phyloP scores from a whole-genome alignment of 2,113 vertebrate genomes.

The Limanda limanda region DNA sequence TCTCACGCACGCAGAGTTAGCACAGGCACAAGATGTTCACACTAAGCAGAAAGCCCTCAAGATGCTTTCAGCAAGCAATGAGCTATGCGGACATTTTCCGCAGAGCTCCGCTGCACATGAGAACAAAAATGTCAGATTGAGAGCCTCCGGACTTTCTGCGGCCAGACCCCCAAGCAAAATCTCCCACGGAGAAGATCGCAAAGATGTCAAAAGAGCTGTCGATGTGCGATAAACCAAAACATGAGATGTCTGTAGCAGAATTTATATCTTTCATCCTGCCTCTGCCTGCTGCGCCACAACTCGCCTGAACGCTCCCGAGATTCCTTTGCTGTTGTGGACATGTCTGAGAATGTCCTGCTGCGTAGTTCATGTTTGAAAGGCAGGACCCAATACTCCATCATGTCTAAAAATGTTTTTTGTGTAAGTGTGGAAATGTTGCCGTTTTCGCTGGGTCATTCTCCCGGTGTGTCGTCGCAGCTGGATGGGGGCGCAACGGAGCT shows the following conservation, averaged over 20 bases:
- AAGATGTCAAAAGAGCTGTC: too few species aligned
- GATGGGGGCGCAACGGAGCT: neutral
- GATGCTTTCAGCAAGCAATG: too few species aligned
- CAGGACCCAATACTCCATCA: neutral
- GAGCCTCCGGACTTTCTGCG: too few species aligned
- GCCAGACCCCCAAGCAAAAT: too few species aligned
- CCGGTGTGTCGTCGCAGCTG: constrained; percentile 37
- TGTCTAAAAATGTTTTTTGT: neutral
- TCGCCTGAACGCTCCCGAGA: neutral
- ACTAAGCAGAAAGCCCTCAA: neutral
- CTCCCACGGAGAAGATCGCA: too few species aligned
- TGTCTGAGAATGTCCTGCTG: neutral
- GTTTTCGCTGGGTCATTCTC: constrained; percentile 37
- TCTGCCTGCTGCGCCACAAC: too few species aligned
- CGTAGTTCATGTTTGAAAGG: neutral
- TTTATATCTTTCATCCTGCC: too few species aligned
- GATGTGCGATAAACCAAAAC: too few species aligned
- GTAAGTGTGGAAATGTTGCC: neutral
- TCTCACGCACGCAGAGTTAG: neutral
- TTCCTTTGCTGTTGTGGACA: neutral
- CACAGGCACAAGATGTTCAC: neutral
- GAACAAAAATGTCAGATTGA: too few species aligned
- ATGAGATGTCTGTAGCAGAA: too few species aligned
- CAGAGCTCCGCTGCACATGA: too few species aligned
- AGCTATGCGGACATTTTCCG: too few species aligned